Evolutionary conservation across 2,113 vertebrate species (phyloP).

Genomic region (Scophthalmus maximus): DNA sequence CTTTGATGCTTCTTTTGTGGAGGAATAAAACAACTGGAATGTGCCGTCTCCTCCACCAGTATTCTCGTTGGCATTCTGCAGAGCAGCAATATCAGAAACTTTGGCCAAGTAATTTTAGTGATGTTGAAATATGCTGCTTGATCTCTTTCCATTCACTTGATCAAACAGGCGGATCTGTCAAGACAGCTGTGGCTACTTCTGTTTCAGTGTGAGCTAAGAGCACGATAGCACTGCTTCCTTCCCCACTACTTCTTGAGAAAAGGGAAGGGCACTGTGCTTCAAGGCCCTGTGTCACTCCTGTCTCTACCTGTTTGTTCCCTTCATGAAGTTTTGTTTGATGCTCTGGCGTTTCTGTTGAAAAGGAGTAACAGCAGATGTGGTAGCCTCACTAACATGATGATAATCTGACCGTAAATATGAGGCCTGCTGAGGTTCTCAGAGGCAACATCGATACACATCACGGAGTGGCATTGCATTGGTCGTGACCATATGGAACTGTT

Average conservation of each 20-base stretch:
- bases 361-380: conserved; percentile 15
- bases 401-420: conserved; percentile 51
- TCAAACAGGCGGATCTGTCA: conserved; percentile 64
- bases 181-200: conserved; percentile 19
- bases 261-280: conserved; percentile 33
- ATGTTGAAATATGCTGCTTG: conserved; percentile 70
- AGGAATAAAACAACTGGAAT: conserved; percentile 17
- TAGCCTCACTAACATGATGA: conserved; percentile 21
- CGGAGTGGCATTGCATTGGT: conserved; percentile 19
- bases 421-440: conserved; percentile 12
- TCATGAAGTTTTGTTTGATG: conserved; percentile 66
- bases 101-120: conserved; percentile 51
- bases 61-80: conserved; percentile 52
- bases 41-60: fast-evolving
- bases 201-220: conserved; percentile 28
- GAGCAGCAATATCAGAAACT: conserved; percentile 33
- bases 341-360: conserved; percentile 20
- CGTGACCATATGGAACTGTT: conserved; percentile 51
- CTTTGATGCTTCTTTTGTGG: conserved; percentile 34
- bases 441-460: conserved; percentile 28
- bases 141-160: conserved; percentile 67
- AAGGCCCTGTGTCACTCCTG: conserved; percentile 34
- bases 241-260: background rate
- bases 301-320: conserved; percentile 47
- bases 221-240: conserved; percentile 11